Percentiles rank a stretch among this genome's conserved stretches.
Conservation (phyloP, 2,888 invertebrate species). For the Marronus borbonicus region DNA sequence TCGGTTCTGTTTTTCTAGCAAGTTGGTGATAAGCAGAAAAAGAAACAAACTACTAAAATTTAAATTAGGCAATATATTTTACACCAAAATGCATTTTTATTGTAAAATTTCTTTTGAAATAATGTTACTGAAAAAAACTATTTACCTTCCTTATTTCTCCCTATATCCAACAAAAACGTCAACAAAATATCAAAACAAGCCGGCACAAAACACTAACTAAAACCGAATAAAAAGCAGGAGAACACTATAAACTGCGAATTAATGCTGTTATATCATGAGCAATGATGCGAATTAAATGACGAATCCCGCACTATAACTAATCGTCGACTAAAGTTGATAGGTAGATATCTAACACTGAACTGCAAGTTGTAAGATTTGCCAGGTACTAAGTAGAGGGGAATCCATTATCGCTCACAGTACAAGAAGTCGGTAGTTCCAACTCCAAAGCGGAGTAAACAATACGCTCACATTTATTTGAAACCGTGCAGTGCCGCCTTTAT, state of each 20-base stretch:
- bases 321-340: not conserved
- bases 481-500: not conserved
- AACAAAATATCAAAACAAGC: not conserved
- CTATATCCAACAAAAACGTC: too few species aligned
- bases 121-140: too few species aligned
- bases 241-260: not conserved
- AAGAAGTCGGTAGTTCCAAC: constrained; percentile 28
- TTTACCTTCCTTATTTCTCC: too few species aligned
- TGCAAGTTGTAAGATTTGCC: constrained; percentile 31
- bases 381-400: constrained; percentile 32
- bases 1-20: too few species aligned
- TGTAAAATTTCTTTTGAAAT: too few species aligned
- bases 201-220: not conserved
- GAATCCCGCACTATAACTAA: constrained; percentile 19
- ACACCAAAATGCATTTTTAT: too few species aligned
- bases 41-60: too few species aligned
- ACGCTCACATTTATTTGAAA: constrained; percentile 12
- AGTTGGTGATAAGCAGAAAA: too few species aligned
- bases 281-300: constrained; percentile 19
- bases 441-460: constrained; percentile 27
- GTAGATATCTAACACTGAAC: constrained; percentile 18
- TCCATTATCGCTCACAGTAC: constrained; percentile 21
- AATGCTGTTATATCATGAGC: constrained; percentile 5
- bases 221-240: not conserved
- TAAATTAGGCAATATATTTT: too few species aligned